Evolutionary conservation across 2,113 vertebrate genomes (phyloP).

Genomic region (Nicator chloris): DNA sequence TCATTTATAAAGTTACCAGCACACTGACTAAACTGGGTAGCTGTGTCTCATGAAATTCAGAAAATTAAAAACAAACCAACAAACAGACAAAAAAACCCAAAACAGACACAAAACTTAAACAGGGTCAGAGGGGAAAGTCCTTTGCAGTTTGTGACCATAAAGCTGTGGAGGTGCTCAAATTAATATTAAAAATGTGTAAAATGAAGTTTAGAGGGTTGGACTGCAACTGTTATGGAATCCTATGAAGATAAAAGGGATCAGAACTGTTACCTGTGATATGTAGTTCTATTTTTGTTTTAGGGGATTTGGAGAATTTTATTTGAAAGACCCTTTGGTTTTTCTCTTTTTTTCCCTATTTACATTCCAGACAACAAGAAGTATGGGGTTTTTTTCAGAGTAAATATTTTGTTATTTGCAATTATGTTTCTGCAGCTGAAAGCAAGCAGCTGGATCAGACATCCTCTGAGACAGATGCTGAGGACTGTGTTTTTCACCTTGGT

Average conservation of each 20-base stretch:
- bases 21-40: neutral
- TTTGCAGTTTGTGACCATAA: neutral
- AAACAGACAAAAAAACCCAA: neutral
- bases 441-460: slow-evolving; percentile 70
- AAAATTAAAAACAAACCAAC: neutral
- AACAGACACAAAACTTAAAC: neutral
- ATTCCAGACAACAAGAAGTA: neutral
- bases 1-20: neutral
- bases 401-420: slow-evolving; percentile 9
- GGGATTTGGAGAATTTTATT: neutral
- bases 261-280: neutral
- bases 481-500: slow-evolving; percentile 69
- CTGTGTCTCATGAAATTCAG: neutral
- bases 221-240: neutral
- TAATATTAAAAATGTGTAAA: neutral
- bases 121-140: neutral
- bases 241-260: neutral
- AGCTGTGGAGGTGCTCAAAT: neutral
- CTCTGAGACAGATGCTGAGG: slow-evolving; percentile 67
- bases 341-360: neutral
- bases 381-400: neutral
- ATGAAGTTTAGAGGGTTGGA: neutral
- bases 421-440: slow-evolving; percentile 5
- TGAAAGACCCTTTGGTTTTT: neutral
- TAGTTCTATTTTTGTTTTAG: neutral